Evolutionary conservation across 2,797 vertebrate genomes (phyloP).

Genomic region (Pseudopleuronectes americanus): DNA sequence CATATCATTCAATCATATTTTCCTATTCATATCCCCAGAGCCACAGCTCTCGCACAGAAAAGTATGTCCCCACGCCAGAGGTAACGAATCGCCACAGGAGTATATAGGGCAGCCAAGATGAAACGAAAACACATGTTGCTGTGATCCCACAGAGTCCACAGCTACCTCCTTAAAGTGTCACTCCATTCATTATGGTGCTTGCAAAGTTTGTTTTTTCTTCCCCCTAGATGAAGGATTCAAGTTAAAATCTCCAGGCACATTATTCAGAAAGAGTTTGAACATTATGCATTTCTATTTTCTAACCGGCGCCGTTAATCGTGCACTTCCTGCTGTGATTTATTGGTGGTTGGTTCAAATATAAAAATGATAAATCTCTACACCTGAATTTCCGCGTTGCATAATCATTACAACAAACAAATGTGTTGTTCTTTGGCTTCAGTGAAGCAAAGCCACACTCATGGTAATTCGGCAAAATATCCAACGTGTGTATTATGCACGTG

Average conservation of each 20-base stretch:
- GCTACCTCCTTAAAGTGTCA: slow-evolving; percentile 17
- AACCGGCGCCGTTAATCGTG: not conserved
- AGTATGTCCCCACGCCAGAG: slow-evolving; percentile 35
- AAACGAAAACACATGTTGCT: slow-evolving; percentile 28
- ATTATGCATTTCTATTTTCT: not conserved
- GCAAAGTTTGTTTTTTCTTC: not conserved
- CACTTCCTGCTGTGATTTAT: not conserved
- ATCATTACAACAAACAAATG: not conserved
- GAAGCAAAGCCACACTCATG: not conserved
- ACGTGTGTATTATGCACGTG: not conserved
- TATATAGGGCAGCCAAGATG: slow-evolving; percentile 27
- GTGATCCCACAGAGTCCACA: slow-evolving; percentile 25
- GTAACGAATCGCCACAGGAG: slow-evolving; percentile 13
- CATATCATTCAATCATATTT: slow-evolving; percentile 33
- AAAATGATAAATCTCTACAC: slow-evolving; percentile 13
- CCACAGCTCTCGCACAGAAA: slow-evolving; percentile 1
- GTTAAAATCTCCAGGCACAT: not conserved
- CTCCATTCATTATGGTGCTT: slow-evolving; percentile 20
- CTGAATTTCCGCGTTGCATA: not conserved
- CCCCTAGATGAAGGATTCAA: not conserved
- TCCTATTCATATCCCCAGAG: slow-evolving; percentile 24
- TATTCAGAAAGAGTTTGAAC: not conserved
- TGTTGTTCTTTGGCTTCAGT: not conserved
- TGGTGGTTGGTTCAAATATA: not conserved
- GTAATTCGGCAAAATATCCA: not conserved